Base-by-base conservation (phyloP, 1,140 invertebrate species). In the Macrosteles quadrilineatus region DNA sequence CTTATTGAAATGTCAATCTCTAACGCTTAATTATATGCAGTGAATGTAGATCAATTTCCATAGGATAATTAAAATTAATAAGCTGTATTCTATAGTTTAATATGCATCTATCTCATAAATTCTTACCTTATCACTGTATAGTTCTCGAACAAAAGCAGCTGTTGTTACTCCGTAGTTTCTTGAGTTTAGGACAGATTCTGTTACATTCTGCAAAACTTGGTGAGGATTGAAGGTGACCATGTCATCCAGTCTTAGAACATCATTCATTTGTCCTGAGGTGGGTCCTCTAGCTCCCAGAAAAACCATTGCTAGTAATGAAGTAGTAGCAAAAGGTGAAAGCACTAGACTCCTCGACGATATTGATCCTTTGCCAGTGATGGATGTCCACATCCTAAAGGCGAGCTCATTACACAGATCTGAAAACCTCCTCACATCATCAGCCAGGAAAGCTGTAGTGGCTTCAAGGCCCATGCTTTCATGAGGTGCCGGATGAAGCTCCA, bases 231-330 rank as follows among this genome's bases (percentile, higher is more conserved):
- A 95, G 0, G 91, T 92, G 0, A 93, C 88, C 84, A 93, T 92
- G 71, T 95, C 92, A 76, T 95, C 93, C 6, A 96, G 80, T 73
- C 90, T 88, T 0, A 96, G 82, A 14, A 95, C 85, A 72, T 94
- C 91, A 76, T 95, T 94, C 89, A 96, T 93, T 84, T 95, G 91
- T 0, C 90, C 91, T 0, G 92, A 93, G 0, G 94, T 95, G n/a
- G 89, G 85, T 36, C 93, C 93, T 71, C 90, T 84, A 2, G 93
- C 92, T 1, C 93, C 94, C 43, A 96, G 84, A 78, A 94, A 95
- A 32, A 95, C 87, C 92, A 95, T 94, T 1, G 93, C 91, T 1
- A 95, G 77, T 76, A 93, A 86, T 1, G 91, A 94, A 1, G 90
- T 92, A 68, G 92, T 86, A 0, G 91, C 92, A 73, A 94, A 94